Evolutionary conservation across 2,113 vertebrate species (phyloP).

Genomic region (Brienomyrus longianalis): DNA sequence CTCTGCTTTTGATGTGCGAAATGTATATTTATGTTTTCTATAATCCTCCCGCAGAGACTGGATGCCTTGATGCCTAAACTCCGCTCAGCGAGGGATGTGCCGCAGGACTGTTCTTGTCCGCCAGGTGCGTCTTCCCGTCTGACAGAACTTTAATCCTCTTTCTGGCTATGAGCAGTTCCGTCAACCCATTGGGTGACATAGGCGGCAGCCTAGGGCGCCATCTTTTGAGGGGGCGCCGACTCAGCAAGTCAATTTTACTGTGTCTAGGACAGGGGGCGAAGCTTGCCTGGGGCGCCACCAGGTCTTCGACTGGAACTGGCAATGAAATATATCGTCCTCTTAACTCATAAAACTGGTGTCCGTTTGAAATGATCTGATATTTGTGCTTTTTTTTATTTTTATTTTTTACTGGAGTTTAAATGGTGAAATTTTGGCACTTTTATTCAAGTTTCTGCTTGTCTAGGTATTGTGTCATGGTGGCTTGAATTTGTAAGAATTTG

Average conservation of each 20-base stretch:
- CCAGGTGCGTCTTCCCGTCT: slow-evolving; percentile 32
- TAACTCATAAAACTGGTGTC: neutral
- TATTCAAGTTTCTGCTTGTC: neutral
- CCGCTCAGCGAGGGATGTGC: slow-evolving; percentile 61
- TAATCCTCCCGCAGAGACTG: slow-evolving; percentile 57
- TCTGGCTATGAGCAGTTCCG: neutral
- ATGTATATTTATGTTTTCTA: neutral
- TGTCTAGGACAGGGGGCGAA: neutral
- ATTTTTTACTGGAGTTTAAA: neutral
- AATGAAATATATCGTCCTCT: neutral
- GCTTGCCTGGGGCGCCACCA: neutral
- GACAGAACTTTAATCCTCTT: neutral
- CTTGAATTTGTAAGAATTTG: neutral
- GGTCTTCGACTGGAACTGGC: neutral
- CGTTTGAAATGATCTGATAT: neutral
- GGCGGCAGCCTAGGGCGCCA: neutral
- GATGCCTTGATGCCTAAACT: slow-evolving; percentile 59
- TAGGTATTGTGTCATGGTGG: neutral
- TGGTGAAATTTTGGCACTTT: neutral
- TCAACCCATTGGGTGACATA: neutral
- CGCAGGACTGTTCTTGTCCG: slow-evolving; percentile 59
- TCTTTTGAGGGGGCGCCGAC: neutral
- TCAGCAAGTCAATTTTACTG: neutral
- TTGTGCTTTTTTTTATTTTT: neutral
- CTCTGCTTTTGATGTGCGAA: neutral